A percentile compares a stretch with the other conserved stretches of the same genome.
phyloP scores from a whole-genome alignment of 2,888 invertebrate species.

The Sepiola atlantica region DNA sequence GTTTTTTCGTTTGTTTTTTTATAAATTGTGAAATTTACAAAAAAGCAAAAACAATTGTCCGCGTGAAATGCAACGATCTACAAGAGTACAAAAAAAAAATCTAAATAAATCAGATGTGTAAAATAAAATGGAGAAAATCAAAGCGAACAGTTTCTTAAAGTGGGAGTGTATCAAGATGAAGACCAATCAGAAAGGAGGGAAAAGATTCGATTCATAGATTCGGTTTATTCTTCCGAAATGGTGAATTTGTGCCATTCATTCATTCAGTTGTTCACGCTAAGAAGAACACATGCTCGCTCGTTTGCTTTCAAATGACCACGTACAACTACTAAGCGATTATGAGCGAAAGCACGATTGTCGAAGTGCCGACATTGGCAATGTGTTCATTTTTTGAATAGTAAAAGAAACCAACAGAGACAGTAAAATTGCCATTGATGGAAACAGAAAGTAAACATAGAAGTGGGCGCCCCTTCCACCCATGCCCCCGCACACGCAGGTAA shows the following conservation, averaged over 20 bases:
- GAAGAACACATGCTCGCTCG: background rate
- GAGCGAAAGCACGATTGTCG: background rate
- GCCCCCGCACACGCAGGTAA: background rate
- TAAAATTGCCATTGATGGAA: background rate
- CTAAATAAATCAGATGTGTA: no score
- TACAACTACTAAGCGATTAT: background rate
- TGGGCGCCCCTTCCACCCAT: background rate
- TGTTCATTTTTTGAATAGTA: background rate
- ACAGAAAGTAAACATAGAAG: background rate
- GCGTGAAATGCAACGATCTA: no score
- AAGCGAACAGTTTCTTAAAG: background rate
- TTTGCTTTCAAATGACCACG: background rate
- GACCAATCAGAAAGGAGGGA: background rate
- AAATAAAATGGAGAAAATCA: no score
- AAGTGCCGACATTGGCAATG: background rate
- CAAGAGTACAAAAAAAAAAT: no score
- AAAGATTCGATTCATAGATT: slow-evolving; percentile 9
- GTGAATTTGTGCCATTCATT: background rate
- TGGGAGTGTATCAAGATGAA: background rate
- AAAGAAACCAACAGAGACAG: background rate
- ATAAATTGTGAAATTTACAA: no score
- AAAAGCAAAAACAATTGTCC: no score
- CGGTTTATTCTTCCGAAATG: background rate
- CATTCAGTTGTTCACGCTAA: background rate
- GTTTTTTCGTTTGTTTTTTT: no score